These are phyloP conservation scores for Oscheius sp. DNA, from an alignment of 2,888 invertebrate genomes.

Conservation along the genomic window DNA sequence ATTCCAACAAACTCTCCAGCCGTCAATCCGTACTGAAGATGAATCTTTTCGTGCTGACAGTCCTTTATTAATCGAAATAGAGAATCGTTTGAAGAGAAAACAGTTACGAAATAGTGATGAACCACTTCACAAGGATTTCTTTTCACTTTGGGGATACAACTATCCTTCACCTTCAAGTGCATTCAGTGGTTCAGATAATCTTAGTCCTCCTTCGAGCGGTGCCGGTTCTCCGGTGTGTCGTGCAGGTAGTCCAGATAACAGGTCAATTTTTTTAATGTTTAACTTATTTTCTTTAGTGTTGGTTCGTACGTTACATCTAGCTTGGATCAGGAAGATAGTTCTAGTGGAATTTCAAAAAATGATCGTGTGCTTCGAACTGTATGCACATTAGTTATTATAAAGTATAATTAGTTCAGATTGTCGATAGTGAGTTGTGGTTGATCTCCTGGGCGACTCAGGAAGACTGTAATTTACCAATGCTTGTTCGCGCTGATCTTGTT, in stretches of 20 bases:
- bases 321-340: not conserved
- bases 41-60: slow-evolving; percentile 32
- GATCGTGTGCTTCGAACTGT: slow-evolving; percentile 21
- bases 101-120: slow-evolving; percentile 6
- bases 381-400: no score
- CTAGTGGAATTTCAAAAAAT: not conserved
- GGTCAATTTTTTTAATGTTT: not conserved
- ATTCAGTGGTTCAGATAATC: slow-evolving; percentile 31
- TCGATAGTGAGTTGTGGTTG: slow-evolving; percentile 52
- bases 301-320: no score
- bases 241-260: not conserved
- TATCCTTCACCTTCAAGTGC: slow-evolving; percentile 37
- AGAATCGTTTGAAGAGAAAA: slow-evolving; percentile 2
- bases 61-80: slow-evolving; percentile 32
- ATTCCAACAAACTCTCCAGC: not conserved
- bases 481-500: slow-evolving; percentile 50
- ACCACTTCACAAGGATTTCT: slow-evolving; percentile 43
- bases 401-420: slow-evolving; percentile 41
- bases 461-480: slow-evolving; percentile 49
- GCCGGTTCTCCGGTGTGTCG: slow-evolving; percentile 5
- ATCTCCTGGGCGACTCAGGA: slow-evolving; percentile 50
- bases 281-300: no score
- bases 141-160: slow-evolving; percentile 41
- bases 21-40: slow-evolving; percentile 13
- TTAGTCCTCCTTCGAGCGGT: slow-evolving; percentile 34